Evolutionary conservation across 2,113 vertebrate species (phyloP).

Genomic region (Crotalus horridus): DNA sequence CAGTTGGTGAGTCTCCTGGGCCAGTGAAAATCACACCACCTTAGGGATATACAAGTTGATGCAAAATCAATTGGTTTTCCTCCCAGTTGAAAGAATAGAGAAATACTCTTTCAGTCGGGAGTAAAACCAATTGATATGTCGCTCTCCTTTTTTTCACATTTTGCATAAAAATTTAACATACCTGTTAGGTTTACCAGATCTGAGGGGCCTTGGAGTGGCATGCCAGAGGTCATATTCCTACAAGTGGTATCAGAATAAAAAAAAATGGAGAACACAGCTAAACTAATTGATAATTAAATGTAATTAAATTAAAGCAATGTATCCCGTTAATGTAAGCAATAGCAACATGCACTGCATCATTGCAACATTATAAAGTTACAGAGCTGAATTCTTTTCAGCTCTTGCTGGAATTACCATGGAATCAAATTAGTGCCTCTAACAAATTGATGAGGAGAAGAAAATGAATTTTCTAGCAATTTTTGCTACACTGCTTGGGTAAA

Average conservation of each 20-base stretch:
- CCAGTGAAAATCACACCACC: neutral
- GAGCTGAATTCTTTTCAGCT: neutral
- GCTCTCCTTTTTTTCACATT: neutral
- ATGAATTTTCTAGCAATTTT: slow-evolving; percentile 40
- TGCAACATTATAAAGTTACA: neutral
- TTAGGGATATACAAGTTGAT: neutral
- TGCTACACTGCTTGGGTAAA: slow-evolving; percentile 29
- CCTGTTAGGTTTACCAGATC: neutral
- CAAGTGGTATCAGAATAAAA: neutral
- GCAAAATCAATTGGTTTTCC: neutral
- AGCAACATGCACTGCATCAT: neutral
- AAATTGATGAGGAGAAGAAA: slow-evolving; percentile 41
- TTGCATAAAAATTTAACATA: neutral
- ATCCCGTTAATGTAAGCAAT: neutral
- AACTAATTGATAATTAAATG: neutral
- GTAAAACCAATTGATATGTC: neutral
- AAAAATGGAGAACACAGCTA: neutral
- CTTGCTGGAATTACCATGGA: neutral
- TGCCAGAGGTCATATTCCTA: neutral
- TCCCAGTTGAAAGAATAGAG: neutral
- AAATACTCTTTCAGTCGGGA: neutral
- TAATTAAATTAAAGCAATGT: neutral
- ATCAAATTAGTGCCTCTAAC: slow-evolving; percentile 33
- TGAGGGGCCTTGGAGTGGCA: neutral
- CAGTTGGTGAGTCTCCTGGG: neutral